phyloP scores from a whole-genome alignment of 2,888 invertebrate genomes.

The Biston stratarius region DNA sequence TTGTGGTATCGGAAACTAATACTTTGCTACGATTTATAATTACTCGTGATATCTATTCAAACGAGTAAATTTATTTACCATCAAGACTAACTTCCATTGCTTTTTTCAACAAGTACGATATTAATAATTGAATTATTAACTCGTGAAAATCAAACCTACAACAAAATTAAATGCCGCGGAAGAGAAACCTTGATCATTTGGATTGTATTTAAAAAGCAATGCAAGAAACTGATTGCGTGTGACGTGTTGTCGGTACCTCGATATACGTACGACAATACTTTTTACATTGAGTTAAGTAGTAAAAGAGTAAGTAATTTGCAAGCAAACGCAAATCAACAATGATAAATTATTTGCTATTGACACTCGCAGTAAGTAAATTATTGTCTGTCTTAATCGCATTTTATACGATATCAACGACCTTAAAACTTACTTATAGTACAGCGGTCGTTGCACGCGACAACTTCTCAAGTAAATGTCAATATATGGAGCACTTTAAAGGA shows the following conservation, averaged over 20 bases:
- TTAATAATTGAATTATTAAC: too few relatives aligned
- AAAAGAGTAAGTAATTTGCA: neutral
- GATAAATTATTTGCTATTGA: neutral
- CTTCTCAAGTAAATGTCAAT: constrained; percentile 65
- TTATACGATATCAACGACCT: constrained; percentile 9
- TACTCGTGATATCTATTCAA: neutral
- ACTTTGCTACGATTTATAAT: neutral
- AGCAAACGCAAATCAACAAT: neutral
- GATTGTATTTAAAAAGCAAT: too few relatives aligned
- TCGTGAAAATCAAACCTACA: too few relatives aligned
- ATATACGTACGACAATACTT: too few relatives aligned
- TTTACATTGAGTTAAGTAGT: neutral
- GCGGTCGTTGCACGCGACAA: constrained; percentile 36
- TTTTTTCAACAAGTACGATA: too few relatives aligned
- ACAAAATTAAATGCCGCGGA: too few relatives aligned
- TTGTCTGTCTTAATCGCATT: neutral
- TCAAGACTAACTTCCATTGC: too few relatives aligned
- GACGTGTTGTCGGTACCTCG: too few relatives aligned
- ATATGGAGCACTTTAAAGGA: constrained; percentile 77
- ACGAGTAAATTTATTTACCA: too few relatives aligned
- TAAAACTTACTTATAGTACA: constrained; percentile 22
- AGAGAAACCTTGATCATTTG: too few relatives aligned
- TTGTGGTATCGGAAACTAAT: neutral
- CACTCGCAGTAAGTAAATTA: constrained; percentile 4
- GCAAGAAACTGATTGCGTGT: too few relatives aligned